phyloP scores from a whole-genome alignment of 2,113 vertebrate species.

The Mungos mungo region DNA sequence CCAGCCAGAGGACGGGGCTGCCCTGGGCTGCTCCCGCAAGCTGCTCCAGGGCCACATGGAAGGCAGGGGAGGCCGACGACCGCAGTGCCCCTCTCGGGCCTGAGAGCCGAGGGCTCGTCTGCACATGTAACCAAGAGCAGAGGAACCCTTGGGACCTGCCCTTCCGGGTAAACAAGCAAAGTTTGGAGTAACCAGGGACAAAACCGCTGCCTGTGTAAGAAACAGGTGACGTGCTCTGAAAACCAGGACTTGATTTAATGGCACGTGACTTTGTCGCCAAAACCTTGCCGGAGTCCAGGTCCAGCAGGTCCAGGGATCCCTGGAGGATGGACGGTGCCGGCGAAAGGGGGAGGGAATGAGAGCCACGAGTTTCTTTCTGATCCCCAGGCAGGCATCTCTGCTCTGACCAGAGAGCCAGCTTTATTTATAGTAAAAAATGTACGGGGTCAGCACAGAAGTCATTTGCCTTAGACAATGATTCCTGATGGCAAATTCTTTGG shows the following conservation, averaged over 20 bases:
- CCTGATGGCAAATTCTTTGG: too few relatives aligned
- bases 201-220: neutral
- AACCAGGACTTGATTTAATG: neutral
- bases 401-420: too few relatives aligned
- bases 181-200: neutral
- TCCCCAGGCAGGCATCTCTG: too few relatives aligned
- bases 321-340: too few relatives aligned
- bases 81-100: rapidly evolving
- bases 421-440: too few relatives aligned
- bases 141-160: neutral
- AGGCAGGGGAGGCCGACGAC: rapidly evolving
- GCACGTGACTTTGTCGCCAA: neutral
- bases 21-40: rapidly evolving
- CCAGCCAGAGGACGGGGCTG: neutral
- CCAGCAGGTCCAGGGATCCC: too few relatives aligned
- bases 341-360: too few relatives aligned
- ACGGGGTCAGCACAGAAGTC: too few relatives aligned
- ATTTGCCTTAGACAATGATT: too few relatives aligned
- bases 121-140: neutral
- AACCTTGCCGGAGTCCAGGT: neutral
- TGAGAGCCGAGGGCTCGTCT: rapidly evolving
- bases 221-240: neutral
- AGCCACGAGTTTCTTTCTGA: too few relatives aligned
- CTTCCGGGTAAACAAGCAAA: neutral
- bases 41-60: neutral